Evolutionary conservation across 1,140 invertebrate species (phyloP).

Genomic region (Conus ventricosus): DNA sequence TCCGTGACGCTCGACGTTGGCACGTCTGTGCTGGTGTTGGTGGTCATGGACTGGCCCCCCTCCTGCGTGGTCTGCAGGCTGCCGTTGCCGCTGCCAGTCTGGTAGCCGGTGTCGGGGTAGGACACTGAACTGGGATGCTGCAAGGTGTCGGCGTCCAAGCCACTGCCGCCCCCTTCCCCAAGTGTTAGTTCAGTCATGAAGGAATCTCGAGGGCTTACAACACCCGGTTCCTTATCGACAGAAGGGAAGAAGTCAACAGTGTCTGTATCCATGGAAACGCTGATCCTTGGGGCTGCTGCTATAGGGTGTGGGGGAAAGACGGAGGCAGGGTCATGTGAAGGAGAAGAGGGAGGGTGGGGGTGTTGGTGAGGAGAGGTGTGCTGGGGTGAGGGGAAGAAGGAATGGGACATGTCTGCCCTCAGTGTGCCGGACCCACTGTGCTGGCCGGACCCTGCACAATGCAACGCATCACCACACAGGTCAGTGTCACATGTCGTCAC

Average conservation of each 20-base stretch:
- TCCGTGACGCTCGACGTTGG: not conserved
- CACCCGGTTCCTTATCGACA: not conserved
- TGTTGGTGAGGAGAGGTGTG: not conserved
- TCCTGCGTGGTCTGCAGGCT: constrained; percentile 29
- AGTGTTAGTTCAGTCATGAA: not conserved
- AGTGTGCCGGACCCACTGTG: not conserved
- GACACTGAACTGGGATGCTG: constrained; percentile 18
- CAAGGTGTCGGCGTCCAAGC: not conserved
- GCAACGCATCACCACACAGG: not conserved
- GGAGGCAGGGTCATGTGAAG: not conserved
- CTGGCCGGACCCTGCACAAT: not conserved
- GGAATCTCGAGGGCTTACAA: not conserved
- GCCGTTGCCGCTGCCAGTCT: constrained; percentile 18
- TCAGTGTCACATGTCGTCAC: too few species aligned
- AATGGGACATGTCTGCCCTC: not conserved
- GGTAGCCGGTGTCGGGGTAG: constrained; percentile 7
- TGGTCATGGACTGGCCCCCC: not conserved
- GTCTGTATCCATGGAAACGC: constrained; percentile 26
- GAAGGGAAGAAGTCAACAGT: not conserved
- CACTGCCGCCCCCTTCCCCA: not conserved
- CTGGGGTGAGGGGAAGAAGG: not conserved
- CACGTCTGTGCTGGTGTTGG: not conserved
- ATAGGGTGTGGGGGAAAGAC: not conserved
- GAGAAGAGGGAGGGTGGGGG: not conserved
- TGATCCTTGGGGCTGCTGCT: not conserved